Evolutionary conservation across 2,113 vertebrate genomes (phyloP).

Genomic region (Myiopsitta monachus): DNA sequence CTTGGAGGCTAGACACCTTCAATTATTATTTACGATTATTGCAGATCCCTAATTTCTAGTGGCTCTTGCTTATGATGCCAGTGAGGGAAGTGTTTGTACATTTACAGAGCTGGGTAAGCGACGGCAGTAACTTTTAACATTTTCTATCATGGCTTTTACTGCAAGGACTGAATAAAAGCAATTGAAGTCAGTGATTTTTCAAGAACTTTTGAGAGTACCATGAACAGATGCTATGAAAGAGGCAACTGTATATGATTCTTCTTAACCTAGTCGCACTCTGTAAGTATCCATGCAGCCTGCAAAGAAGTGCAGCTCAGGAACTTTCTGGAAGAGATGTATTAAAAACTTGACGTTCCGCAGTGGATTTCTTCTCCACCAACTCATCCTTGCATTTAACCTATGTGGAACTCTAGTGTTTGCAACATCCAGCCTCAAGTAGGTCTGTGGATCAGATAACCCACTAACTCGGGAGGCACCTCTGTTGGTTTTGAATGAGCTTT

Average conservation of each 20-base stretch:
- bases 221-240: neutral
- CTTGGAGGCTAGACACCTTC: neutral
- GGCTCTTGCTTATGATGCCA: neutral
- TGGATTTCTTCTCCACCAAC: neutral
- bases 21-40: neutral
- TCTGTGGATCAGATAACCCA: neutral
- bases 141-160: neutral
- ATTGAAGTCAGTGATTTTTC: neutral
- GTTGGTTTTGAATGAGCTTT: accelerated
- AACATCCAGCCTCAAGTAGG: neutral
- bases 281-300: neutral
- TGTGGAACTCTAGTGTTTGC: neutral
- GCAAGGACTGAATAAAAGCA: neutral
- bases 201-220: neutral
- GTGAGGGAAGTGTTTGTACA: accelerated
- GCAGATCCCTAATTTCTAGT: neutral
- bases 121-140: neutral
- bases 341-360: neutral
- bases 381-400: neutral
- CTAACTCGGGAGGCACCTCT: neutral
- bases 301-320: neutral
- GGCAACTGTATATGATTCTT: neutral
- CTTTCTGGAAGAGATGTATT: neutral
- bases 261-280: neutral
- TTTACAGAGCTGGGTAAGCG: neutral